Percentiles rank a stretch among this genome's conserved stretches.
phyloP scores from a whole-genome alignment of 2,888 invertebrate genomes.

The Anorthoa munda region DNA sequence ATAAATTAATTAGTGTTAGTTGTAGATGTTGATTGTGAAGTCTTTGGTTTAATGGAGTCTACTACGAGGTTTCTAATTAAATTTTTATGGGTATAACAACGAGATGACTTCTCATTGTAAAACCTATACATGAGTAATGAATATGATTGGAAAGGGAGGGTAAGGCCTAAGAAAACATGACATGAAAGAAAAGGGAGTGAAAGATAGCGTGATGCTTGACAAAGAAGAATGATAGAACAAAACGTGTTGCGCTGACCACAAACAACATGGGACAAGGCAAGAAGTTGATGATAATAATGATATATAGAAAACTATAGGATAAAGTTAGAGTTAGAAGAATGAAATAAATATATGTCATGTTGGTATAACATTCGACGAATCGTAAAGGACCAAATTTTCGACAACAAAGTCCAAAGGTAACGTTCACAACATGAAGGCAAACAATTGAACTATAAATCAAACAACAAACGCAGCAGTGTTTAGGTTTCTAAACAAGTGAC shows the following conservation, averaged over 20 bases:
- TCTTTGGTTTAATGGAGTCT: not conserved
- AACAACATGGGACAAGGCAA: not conserved
- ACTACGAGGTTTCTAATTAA: not conserved
- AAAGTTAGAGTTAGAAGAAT: not conserved
- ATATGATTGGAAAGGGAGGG: not conserved
- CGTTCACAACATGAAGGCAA: conserved; percentile 13
- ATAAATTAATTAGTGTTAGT: conserved; percentile 47
- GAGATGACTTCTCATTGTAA: not conserved
- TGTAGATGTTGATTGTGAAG: conserved; percentile 12
- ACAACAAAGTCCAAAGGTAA: conserved; percentile 8
- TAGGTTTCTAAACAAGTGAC: conserved; percentile 59
- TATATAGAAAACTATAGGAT: not conserved
- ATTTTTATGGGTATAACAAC: not conserved
- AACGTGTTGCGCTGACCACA: not conserved
- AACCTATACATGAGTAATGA: not conserved
- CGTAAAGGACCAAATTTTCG: conserved; percentile 14
- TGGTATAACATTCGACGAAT: not conserved
- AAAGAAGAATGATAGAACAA: not conserved
- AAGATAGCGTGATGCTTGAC: not conserved
- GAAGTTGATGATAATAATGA: not conserved
- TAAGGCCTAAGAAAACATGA: not conserved
- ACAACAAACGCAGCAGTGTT: conserved; percentile 52
- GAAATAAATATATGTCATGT: not conserved
- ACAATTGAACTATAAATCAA: conserved; percentile 48
- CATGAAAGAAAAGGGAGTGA: not conserved